Conservation (phyloP, 2,888 invertebrate genomes). For the Nebria brevicollis region DNA sequence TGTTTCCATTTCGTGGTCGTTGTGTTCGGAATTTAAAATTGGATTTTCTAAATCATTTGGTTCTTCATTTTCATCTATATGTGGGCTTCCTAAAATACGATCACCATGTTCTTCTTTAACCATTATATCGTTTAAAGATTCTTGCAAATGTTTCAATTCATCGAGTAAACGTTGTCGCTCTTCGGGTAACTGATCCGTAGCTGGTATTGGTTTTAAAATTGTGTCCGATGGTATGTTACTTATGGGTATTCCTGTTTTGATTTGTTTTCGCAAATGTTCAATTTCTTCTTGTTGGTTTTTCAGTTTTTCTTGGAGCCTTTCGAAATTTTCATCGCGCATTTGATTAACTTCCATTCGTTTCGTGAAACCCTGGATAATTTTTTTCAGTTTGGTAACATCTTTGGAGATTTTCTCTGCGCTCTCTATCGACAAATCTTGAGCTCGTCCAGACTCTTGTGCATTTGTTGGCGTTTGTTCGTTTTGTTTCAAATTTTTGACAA, state of each 20-base stretch:
- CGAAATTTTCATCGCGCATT: constrained; percentile 7
- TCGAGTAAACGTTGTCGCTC: constrained; percentile 21
- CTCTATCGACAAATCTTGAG: not conserved
- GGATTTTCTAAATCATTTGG: not conserved
- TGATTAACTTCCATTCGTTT: constrained; percentile 22
- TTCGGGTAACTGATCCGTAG: not conserved
- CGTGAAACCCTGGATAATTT: constrained; percentile 13
- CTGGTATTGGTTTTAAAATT: not conserved
- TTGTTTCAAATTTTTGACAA: constrained; percentile 26
- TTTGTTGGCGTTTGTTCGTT: constrained; percentile 23
- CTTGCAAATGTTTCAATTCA: constrained; percentile 29
- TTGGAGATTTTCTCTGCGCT: constrained; percentile 16
- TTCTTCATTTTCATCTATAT: not conserved
- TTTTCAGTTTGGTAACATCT: constrained; percentile 30
- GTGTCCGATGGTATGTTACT: not conserved
- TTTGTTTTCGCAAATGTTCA: constrained; percentile 22
- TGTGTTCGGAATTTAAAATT: not conserved
- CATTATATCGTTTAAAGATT: constrained; percentile 23
- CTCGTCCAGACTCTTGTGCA: not conserved
- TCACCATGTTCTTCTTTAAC: constrained; percentile 18
- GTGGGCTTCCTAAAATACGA: constrained; percentile 8
- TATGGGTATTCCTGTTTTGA: constrained; percentile 20
- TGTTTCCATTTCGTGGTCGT: constrained; percentile 23
- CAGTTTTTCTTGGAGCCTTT: constrained; percentile 28
- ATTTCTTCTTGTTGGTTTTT: constrained; percentile 31